Base-by-base conservation (phyloP, 2,797 vertebrate species). In the Dermochelys coriacea region DNA sequence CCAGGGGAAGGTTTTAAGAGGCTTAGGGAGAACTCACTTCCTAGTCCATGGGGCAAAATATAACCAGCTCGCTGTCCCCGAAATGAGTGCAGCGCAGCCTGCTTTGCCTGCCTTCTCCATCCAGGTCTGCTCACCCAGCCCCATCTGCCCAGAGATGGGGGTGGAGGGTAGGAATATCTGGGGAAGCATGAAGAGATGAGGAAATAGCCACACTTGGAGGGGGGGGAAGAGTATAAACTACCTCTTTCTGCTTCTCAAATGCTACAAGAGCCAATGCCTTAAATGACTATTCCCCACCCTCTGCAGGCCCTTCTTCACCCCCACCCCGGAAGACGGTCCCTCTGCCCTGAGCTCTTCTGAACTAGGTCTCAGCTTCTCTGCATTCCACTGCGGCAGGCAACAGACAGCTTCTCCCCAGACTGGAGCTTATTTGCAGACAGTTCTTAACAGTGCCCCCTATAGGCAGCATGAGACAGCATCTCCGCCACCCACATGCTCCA, bases 271-370 rank as follows among this genome's bases (percentile, higher is more conserved):
- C 47, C 8, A 74, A 88, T 29, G 41, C 89, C 84, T 84, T 29
- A 8, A 47, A 31, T 34, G n/a, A 79, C 75, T 19, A 37, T 87
- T 77, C 86, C 84, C 92, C 54, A 55, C 37, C 80, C 18, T 11
- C 57, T 49, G 64, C 31, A 87, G 74, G 2, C 47, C 54, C 27
- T 64, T 87, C 80, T 86, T 49, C 0, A 0, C 51, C n/a, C 83
- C 51, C 1, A 0, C 52, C 50, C 85, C 18, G 75, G 91, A 79
- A 90, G 68, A 57, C 81, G 68, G 57, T n/a, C 52, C 31, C 15
- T 4, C 47, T 47, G 25, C 0, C 2, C 88, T 27, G 78, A 59
- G 19, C 71, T 4, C 23, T 2, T 47, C 71, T 29, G 71, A 25
- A 85, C 8, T 18, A 82, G 37, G 47, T 64, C 83, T 81, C 79